Evolutionary conservation across 1,140 invertebrate genomes (phyloP).

Genomic region (Drosophila lacertosa): DNA sequence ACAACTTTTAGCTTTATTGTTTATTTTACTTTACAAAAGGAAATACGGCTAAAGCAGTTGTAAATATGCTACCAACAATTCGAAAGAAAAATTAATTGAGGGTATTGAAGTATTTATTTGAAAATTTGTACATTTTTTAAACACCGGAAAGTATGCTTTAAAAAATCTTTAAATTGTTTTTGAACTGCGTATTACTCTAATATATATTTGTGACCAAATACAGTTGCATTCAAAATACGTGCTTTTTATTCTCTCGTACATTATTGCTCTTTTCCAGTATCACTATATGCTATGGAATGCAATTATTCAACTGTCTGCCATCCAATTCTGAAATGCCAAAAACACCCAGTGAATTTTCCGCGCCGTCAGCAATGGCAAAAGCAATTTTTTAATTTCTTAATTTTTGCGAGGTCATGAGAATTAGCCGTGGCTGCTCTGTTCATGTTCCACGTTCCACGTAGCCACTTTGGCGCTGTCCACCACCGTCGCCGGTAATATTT

Average conservation of each 20-base stretch:
- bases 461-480: conserved; percentile 52
- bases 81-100: too few relatives aligned
- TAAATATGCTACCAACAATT: too few relatives aligned
- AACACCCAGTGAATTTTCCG: conserved; percentile 72
- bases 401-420: conserved; percentile 80
- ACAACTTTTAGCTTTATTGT: too few relatives aligned
- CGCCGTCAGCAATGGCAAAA: conserved; percentile 69
- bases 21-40: too few relatives aligned
- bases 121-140: neutral
- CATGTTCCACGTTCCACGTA: conserved; percentile 22
- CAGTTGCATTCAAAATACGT: neutral
- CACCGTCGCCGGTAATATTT: conserved; percentile 60
- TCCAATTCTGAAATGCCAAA: conserved; percentile 72
- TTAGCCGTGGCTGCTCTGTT: conserved; percentile 51
- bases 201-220: too few relatives aligned
- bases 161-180: conserved; percentile 1
- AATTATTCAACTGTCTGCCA: conserved; percentile 73
- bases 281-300: conserved; percentile 54
- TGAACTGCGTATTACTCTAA: too few relatives aligned
- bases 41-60: too few relatives aligned
- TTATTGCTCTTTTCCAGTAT: neutral
- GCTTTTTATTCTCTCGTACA: neutral
- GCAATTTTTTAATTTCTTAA: conserved; percentile 83
- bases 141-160: conserved; percentile 24
- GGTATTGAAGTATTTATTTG: neutral